Evolutionary conservation across 2,888 invertebrate genomes (phyloP).

Genomic region (Caenorhabditis macrosperma): DNA sequence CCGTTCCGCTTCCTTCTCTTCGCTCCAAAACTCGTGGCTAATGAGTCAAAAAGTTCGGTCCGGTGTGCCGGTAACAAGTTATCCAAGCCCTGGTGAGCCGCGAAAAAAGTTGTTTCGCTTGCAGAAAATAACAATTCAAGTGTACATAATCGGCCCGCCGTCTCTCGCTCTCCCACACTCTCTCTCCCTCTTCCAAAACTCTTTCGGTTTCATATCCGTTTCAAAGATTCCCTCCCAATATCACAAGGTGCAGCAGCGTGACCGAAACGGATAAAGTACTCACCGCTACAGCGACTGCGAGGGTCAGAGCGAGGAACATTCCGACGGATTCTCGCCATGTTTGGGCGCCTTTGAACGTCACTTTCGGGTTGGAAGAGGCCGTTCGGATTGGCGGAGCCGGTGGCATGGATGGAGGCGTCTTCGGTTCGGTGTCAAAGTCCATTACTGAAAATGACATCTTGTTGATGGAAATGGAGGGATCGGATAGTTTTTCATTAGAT

Average conservation of each 20-base stretch:
- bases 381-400: slow-evolving; percentile 48
- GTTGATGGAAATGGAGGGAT: neutral
- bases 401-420: slow-evolving; percentile 39
- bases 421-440: slow-evolving; percentile 33
- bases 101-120: neutral
- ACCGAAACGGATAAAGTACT: slow-evolving; percentile 34
- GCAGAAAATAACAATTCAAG: slow-evolving; percentile 23
- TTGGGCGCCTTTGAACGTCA: slow-evolving; percentile 64
- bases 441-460: slow-evolving; percentile 35
- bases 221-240: slow-evolving; percentile 1
- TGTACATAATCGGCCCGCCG: slow-evolving; percentile 18
- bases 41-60: slow-evolving; percentile 1
- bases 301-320: slow-evolving; percentile 65
- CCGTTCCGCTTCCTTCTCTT: neutral
- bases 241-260: slow-evolving; percentile 20
- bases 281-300: slow-evolving; percentile 69
- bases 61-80: neutral
- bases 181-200: slow-evolving; percentile 2
- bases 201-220: slow-evolving; percentile 21
- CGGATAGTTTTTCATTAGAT: too few species aligned
- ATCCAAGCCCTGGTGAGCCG: neutral
- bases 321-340: slow-evolving; percentile 75
- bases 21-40: neutral
- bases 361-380: slow-evolving; percentile 51
- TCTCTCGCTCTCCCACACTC: neutral